Base-by-base conservation (phyloP, 2,113 vertebrate genomes). In the Centropus unirufus region DNA sequence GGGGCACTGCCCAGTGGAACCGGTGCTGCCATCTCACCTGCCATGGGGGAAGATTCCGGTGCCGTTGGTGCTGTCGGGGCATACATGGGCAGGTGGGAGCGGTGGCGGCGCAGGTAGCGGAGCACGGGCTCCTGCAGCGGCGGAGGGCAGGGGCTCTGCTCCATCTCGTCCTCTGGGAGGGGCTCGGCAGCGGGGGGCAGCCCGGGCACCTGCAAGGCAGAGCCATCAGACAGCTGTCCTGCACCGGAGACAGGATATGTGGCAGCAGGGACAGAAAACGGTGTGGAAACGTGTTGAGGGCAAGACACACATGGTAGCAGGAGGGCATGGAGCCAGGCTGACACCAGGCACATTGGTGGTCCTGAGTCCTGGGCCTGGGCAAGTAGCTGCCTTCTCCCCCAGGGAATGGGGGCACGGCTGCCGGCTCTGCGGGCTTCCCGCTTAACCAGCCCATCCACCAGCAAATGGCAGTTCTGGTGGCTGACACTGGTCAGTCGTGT, bases 1-100 rank as follows among this genome's bases (percentile, higher is more conserved):
- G 15, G 59, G 36, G 24, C 14, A 24, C 59, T n/a, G 39, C 23
- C 22, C 8, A 18, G 32, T 12, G 24, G 27, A 17, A 32, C 39
- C 22, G 52, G 30, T 24, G 49, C 46, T 36, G 64, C n/a, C 7
- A 22, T 16, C 30, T 80, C 34, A 94, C 92, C 90, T 88, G 79
- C 12, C 3, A 34, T 3, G 14, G 44, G 44, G 49, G 6, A 21
- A 24, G 36, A 6, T 27, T 76, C 75, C 18, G 64, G 73, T 44
- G 29, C 4, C 7, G 8, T 14, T 4, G 32, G 17, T 24, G 26
- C 78, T 46, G 27, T 44, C 91, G 92, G 96, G 6, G 98, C 97
- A 51, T 98, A 99, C 99, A 99, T 98, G 83, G 99, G 98, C 93
- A 99, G 98, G 82, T 98, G 98, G 97, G 98, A 97, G 10, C 95